phyloP scores from a whole-genome alignment of 2,888 invertebrate species.

The Girardia tigrina region DNA sequence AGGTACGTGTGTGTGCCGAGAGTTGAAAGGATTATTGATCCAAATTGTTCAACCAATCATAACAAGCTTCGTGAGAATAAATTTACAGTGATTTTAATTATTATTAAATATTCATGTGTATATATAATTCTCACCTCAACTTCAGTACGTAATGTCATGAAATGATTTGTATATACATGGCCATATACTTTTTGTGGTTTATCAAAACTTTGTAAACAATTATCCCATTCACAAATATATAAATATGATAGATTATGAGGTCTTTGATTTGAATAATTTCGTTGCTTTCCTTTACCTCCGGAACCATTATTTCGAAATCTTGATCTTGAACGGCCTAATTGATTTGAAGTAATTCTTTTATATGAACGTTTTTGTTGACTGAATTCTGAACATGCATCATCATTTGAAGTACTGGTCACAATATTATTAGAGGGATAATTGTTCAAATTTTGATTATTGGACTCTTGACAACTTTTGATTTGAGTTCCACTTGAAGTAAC shows the following conservation, averaged over 20 bases:
- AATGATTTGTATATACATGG: conserved; percentile 30
- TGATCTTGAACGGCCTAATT: conserved; percentile 6
- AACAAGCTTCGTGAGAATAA: too few species aligned
- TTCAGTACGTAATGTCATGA: conserved; percentile 27
- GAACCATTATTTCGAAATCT: conserved; percentile 17
- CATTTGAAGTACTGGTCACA: neutral
- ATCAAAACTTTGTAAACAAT: conserved; percentile 28
- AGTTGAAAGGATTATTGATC: too few species aligned
- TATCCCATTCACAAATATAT: conserved; percentile 31
- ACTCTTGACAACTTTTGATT: neutral
- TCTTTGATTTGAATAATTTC: conserved; percentile 16
- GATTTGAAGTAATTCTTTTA: neutral
- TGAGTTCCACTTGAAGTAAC: neutral
- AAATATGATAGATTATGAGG: neutral
- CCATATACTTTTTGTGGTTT: conserved; percentile 29
- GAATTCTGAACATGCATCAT: neutral
- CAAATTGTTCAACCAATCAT: too few species aligned
- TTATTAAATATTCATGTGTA: too few species aligned
- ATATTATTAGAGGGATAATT: neutral
- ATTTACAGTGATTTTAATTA: too few species aligned
- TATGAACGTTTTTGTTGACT: neutral
- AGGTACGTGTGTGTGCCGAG: too few species aligned
- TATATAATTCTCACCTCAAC: neutral
- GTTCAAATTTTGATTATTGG: neutral
- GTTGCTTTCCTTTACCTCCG: conserved; percentile 3